phyloP scores from a whole-genome alignment of 2,113 vertebrate genomes.

The Trogon surrucura region DNA sequence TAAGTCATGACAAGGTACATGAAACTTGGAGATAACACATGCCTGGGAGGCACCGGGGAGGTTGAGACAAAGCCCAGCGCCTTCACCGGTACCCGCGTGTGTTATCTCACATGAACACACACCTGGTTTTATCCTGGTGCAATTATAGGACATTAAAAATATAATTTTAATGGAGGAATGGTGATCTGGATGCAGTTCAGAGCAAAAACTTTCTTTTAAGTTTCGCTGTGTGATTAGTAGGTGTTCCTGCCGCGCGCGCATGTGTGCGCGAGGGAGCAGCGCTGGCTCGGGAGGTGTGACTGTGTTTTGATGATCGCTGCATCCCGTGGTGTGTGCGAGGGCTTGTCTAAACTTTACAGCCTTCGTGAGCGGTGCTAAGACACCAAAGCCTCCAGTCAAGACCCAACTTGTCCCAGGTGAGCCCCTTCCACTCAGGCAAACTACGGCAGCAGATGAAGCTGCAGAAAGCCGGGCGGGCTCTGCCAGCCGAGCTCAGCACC shows the following conservation, averaged over 20 bases:
- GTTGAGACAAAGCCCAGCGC: conserved; percentile 52
- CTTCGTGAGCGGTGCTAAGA: not conserved
- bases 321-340: not conserved
- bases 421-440: conserved; percentile 15
- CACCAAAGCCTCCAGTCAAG: conserved; percentile 41
- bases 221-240: conserved; percentile 18
- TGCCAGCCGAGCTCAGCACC: not conserved
- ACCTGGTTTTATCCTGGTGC: conserved; percentile 51
- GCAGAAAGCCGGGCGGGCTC: not conserved
- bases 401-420: not conserved
- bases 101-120: conserved; percentile 63
- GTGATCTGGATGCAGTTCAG: conserved; percentile 63
- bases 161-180: conserved; percentile 50
- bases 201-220: conserved; percentile 66
- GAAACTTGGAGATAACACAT: conserved; percentile 64
- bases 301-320: not conserved
- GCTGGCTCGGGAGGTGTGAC: not conserved
- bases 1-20: conserved; percentile 69
- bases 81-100: not conserved
- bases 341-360: conserved; percentile 43
- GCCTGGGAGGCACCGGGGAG: conserved; percentile 35
- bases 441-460: not conserved
- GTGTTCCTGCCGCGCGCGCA: not conserved
- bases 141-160: conserved; percentile 72
- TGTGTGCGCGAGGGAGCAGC: not conserved